Evolutionary conservation across 2,113 vertebrate genomes (phyloP).

Genomic region (Dendropsophus ebraccatus): DNA sequence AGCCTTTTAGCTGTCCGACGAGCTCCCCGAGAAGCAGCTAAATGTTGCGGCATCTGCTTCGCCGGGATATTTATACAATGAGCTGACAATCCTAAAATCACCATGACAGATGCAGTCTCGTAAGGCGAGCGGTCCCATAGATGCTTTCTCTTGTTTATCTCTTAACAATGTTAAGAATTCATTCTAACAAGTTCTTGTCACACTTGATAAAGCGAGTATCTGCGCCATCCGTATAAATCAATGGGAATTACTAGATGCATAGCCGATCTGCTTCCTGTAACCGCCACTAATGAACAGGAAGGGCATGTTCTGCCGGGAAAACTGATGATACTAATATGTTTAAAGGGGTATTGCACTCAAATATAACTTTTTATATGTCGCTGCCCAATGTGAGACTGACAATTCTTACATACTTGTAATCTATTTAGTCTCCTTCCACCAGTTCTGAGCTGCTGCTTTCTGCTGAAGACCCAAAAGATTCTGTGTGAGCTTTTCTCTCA

Average conservation of each 20-base stretch:
- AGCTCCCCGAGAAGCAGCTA: constrained; percentile 14
- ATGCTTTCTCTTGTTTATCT: constrained; percentile 38
- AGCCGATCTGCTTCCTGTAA: not conserved
- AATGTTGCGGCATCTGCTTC: constrained; percentile 52
- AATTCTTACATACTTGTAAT: too few species aligned
- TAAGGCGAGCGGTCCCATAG: constrained; percentile 27
- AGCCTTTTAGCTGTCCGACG: constrained; percentile 18
- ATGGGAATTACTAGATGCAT: constrained; percentile 29
- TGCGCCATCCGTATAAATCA: constrained; percentile 5
- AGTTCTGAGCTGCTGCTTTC: too few species aligned
- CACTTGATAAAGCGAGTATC: constrained; percentile 19
- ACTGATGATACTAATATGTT: not conserved
- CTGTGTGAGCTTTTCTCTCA: too few species aligned
- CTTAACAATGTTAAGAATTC: constrained; percentile 43
- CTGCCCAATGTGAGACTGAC: too few species aligned
- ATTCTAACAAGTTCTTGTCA: constrained; percentile 39
- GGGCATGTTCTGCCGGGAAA: not conserved
- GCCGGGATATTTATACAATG: constrained; percentile 26
- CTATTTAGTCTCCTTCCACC: too few species aligned
- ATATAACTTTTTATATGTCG: too few species aligned
- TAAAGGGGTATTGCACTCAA: not conserved
- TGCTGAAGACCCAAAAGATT: too few species aligned
- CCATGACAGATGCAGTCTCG: constrained; percentile 53
- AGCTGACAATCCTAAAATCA: constrained; percentile 37
- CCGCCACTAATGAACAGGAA: not conserved